Base-by-base conservation (phyloP, 2,113 vertebrate species). In the Thymallus thymallus region DNA sequence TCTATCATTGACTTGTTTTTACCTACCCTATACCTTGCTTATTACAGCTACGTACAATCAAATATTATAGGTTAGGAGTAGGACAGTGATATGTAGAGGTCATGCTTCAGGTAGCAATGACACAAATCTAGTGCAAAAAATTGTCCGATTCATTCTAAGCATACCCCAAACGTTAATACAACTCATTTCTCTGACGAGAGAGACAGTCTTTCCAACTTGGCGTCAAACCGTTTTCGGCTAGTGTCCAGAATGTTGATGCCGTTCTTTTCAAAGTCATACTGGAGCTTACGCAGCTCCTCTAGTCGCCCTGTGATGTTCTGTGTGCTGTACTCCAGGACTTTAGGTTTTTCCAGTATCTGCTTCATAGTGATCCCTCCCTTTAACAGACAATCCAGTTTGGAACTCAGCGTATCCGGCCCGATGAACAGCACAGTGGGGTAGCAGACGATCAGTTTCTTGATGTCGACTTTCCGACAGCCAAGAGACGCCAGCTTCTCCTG, bases 321-420 rank as follows among this genome's bases (percentile, higher is more conserved):
- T 58, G 85, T 72, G 74, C 94, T 94, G 82, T 85, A 87, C 22
- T 91, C 92, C 71, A 95, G 79, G 74, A 95, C 72, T 12, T 72
- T 91, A 45, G 91, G 89, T 32, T 81, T 93, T 64, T 91, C 72
- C 29, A 91, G 10, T 64, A 94, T 85, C 85, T 90, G 86, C 63
- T 84, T 80, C 55, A 93, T 71, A 32, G 76, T 83, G 64, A 95
- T 83, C 74, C 94, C 90, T 64, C 75, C 87, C 32, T 90, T 74
- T 1, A 94, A 23, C 13, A 96, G 89, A 74, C 80, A 84, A 79
- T 95, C 86, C 73, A 94, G 82, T 89, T 96, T 95, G 29, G 80
- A 62, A 65, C 61, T 92, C 67, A 96, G 84, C 0, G 81, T 93
- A 30, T 84, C 82, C 1, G 80, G 35, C 6, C 88, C 91, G 63